Percentiles rank a stretch among this genome's conserved stretches.
phyloP scores from a whole-genome alignment of 2,888 invertebrate genomes.

The Blomia tropicalis region DNA sequence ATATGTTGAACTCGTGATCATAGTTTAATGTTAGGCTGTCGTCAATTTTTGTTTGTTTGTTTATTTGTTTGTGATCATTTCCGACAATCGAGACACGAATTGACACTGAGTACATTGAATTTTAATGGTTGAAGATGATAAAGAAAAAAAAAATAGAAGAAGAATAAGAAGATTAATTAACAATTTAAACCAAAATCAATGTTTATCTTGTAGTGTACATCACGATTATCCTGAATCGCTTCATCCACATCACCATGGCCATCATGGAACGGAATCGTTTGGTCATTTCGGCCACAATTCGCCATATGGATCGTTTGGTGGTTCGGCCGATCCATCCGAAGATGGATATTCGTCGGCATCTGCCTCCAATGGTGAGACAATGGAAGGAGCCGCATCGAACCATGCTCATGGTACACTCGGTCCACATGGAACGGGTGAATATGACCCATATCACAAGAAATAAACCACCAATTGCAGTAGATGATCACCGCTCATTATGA shows the following conservation, averaged over 20 bases:
- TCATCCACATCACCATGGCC: background rate
- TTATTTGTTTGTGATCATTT: too few relatives aligned
- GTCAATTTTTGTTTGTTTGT: too few relatives aligned
- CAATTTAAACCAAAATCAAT: background rate
- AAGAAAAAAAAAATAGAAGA: background rate
- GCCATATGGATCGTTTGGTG: background rate
- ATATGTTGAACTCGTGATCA: too few relatives aligned
- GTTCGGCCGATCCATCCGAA: background rate
- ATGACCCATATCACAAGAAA: slow-evolving; percentile 11
- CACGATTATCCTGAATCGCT: background rate
- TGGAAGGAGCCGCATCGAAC: background rate
- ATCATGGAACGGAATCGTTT: background rate
- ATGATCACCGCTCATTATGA: too few relatives aligned
- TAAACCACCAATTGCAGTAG: too few relatives aligned
- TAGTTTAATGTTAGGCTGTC: too few relatives aligned
- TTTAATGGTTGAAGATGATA: too few relatives aligned
- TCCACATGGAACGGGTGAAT: background rate
- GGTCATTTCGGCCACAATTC: background rate
- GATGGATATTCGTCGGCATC: background rate
- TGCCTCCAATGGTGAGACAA: background rate
- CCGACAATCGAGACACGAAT: background rate
- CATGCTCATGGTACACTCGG: background rate
- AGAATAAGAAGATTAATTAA: background rate
- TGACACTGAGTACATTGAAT: background rate
- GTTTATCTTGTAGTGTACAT: background rate